Conservation (phyloP, 1,140 invertebrate genomes). For the Alviniconcha marisindica region DNA sequence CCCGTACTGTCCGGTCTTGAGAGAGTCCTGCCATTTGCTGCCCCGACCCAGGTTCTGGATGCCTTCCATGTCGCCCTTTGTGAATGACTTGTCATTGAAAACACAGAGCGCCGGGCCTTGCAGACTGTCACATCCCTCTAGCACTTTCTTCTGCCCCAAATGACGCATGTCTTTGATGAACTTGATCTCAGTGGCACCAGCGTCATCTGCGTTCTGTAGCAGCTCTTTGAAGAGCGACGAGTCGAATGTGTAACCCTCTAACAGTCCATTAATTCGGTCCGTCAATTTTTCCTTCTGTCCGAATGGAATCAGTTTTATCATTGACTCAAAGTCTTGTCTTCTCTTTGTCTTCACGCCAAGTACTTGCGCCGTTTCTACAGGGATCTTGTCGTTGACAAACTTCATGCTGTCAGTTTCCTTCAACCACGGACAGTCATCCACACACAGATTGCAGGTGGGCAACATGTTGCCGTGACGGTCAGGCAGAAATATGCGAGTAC, state of each 20-base stretch:
- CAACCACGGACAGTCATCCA: constrained; percentile 50
- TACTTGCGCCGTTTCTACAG: constrained; percentile 38
- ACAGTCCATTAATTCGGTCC: constrained; percentile 62
- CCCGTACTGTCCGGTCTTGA: constrained; percentile 70
- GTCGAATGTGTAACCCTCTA: constrained; percentile 67
- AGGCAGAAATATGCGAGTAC: constrained; percentile 36
- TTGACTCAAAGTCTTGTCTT: constrained; percentile 33
- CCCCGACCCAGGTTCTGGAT: constrained; percentile 69
- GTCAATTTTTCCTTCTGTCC: constrained; percentile 68
- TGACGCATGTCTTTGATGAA: constrained; percentile 67
- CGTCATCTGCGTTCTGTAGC: constrained; percentile 77
- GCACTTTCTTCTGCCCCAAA: constrained; percentile 51
- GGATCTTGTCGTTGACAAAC: constrained; percentile 53
- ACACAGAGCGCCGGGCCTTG: constrained; percentile 71
- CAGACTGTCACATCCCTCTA: constrained; percentile 53
- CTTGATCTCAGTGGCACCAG: constrained; percentile 67
- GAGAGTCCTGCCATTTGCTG: constrained; percentile 62
- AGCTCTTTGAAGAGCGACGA: constrained; percentile 66
- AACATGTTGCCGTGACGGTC: constrained; percentile 39
- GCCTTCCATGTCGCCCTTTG: constrained; percentile 65
- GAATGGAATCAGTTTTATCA: constrained; percentile 54
- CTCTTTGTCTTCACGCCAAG: constrained; percentile 58
- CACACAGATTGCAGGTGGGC: constrained; percentile 43
- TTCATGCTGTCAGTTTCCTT: constrained; percentile 39
- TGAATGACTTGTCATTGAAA: constrained; percentile 69